Evolutionary conservation across 2,888 invertebrate genomes (phyloP).

Genomic region (Sarcophaga carnaria): DNA sequence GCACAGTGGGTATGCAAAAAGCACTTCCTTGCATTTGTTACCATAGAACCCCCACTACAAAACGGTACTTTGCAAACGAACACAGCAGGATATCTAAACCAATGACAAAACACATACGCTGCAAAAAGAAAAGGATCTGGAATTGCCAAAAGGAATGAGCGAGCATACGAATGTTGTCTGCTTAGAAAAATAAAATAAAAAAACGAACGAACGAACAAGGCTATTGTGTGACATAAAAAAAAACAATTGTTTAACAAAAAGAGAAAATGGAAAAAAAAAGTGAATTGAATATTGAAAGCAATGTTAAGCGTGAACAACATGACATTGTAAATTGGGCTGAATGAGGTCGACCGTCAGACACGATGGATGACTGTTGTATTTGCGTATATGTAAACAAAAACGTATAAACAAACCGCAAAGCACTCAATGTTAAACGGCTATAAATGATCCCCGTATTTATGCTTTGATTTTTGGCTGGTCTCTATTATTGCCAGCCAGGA

Average conservation of each 20-base stretch:
- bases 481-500: slow-evolving; percentile 14
- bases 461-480: slow-evolving; percentile 40
- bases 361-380: slow-evolving; percentile 29
- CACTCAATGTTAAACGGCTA: slow-evolving; percentile 53
- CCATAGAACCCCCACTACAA: slow-evolving; percentile 36
- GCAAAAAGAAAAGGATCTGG: slow-evolving; percentile 44
- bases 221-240: slow-evolving; percentile 31
- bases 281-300: background rate
- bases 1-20: slow-evolving; percentile 72
- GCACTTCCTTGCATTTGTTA: slow-evolving; percentile 8
- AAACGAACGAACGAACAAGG: slow-evolving; percentile 33
- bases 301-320: slow-evolving; percentile 43
- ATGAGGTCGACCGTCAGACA: too few species aligned
- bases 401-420: slow-evolving; percentile 62
- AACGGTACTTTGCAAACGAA: slow-evolving; percentile 35
- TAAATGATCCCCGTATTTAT: slow-evolving; percentile 55
- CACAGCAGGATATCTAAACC: slow-evolving; percentile 32
- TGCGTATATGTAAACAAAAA: slow-evolving; percentile 47
- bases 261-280: background rate
- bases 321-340: slow-evolving; percentile 33
- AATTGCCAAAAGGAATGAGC: slow-evolving; percentile 54
- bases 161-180: slow-evolving; percentile 56
- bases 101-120: slow-evolving; percentile 49
- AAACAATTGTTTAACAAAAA: slow-evolving; percentile 47
- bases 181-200: slow-evolving; percentile 15